These are phyloP conservation scores for Styela clava DNA, from an alignment of 23 tunicate genomes.

Conservation along the genomic window DNA sequence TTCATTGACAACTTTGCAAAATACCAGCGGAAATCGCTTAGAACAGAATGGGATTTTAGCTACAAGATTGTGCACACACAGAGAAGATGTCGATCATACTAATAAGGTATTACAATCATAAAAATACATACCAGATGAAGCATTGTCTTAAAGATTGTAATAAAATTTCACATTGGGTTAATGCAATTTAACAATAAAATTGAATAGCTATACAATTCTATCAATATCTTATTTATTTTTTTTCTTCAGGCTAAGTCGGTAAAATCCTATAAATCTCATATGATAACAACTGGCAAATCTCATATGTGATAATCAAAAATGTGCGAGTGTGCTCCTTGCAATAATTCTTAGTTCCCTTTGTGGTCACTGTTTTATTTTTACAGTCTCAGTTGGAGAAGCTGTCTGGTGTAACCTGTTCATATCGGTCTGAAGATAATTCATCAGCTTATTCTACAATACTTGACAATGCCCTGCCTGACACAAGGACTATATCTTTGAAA, in stretches of 20 bases:
- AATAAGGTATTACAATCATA: conserved; percentile 47
- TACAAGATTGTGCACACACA: conserved; percentile 88
- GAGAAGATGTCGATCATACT: conserved; percentile 66
- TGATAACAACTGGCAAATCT: too few species aligned
- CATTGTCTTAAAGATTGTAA: background rate
- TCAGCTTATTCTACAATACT: conserved; percentile 34
- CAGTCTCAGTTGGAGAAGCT: conserved; percentile 49
- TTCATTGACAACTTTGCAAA: conserved; percentile 42
- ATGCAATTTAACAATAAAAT: too few species aligned
- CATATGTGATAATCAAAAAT: too few species aligned
- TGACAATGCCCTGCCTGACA: conserved; percentile 70
- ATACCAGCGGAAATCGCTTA: conserved; percentile 37
- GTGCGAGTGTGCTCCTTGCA: too few species aligned
- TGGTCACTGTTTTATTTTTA: too few species aligned
- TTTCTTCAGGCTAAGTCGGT: too few species aligned
- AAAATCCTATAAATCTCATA: too few species aligned
- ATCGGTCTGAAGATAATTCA: conserved; percentile 51
- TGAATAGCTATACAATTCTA: too few species aligned
- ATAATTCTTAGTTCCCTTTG: too few species aligned
- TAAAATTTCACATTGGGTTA: too few species aligned
- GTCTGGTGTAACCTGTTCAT: conserved; percentile 30
- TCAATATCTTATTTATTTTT: too few species aligned
- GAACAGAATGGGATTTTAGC: conserved; percentile 62
- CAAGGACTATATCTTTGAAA: conserved; percentile 48
- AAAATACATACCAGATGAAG: background rate